Base-by-base conservation (phyloP, 2,888 invertebrate genomes). In the Phalera bucephala region DNA sequence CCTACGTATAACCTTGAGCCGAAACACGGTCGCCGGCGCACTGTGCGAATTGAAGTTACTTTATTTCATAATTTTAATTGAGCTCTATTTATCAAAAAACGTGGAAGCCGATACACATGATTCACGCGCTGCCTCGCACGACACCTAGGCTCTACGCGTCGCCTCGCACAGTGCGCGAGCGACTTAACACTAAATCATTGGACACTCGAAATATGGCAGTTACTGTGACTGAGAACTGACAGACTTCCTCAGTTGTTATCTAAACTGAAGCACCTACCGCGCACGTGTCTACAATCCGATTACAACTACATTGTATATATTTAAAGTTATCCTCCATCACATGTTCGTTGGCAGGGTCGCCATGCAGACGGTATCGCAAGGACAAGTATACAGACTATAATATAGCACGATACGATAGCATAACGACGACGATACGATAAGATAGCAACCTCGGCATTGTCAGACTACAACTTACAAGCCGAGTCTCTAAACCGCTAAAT, bases 161-260 rank as follows among this genome's bases (percentile, higher is more conserved):
- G 29, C 19, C 19, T 22, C 22, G 22, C 27, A 20, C 12, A 11
- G 11, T 19, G 6, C 14, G 9, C 12, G 1, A 23, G 21, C 33
- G 14, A 31, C 35, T 3, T 20, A 6, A 23, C 34, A 31, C 32
- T 32, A 30, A 29, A 12, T 23, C 21, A 54, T 46, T 46, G 65
- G 60, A 66, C 73, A 75, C 67, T 73, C 72, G 45, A 58, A 62
- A 60, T 69, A 72, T 76, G 81, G 76, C 81, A 78, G 80, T 74
- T 56, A 55, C 56, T 40, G 64, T 50, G 59, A 48, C 59, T 34
- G 55, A 39, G 34, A 29, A 45, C 38, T 33, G 36, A 34, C 46
- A 36, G 23, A 31, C 29, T 37, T 13, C 29, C 8, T 11, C 7
- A 26, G 12, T 8, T 4, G 14, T 31, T 21, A 38, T 25, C 22